Evolutionary conservation across 2,113 vertebrate genomes (phyloP).

Genomic region (Gasterosteus nipponicus): DNA sequence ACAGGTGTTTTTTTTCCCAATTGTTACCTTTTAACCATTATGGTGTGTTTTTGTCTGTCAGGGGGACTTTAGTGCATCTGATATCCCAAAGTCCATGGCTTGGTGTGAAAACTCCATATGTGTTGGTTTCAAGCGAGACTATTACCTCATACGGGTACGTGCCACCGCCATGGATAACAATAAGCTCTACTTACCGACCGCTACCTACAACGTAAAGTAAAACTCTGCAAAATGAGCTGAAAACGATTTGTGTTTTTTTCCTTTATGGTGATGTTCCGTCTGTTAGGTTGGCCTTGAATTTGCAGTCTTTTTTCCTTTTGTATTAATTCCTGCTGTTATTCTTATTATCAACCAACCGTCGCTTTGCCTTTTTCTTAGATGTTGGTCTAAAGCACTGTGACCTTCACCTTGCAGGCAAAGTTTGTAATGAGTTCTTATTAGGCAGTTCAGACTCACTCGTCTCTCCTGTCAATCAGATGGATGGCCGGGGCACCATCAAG

Average conservation of each 20-base stretch:
- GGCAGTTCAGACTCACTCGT: not conserved
- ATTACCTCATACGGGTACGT: conserved; percentile 94
- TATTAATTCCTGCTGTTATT: not conserved
- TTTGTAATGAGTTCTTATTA: conserved; percentile 6
- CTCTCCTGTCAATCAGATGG: conserved; percentile 84
- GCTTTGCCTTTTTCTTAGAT: not conserved
- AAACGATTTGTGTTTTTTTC: not conserved
- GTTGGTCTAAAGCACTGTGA: not conserved
- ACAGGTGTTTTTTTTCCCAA: not conserved
- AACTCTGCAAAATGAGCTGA: not conserved
- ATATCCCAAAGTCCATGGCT: conserved; percentile 98
- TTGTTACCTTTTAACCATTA: not conserved
- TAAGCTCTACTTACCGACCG: not conserved
- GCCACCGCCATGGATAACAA: not conserved
- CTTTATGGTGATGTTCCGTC: not conserved
- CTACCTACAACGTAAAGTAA: not conserved
- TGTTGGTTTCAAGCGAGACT: conserved; percentile 98
- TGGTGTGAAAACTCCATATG: conserved; percentile 99
- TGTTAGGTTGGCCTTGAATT: conserved; percentile 2
- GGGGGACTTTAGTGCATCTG: conserved; percentile 94
- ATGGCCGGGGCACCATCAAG: conserved; percentile 95
- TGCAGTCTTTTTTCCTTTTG: not conserved
- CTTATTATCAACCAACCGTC: too few species aligned
- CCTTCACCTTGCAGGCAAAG: not conserved
- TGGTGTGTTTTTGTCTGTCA: conserved; percentile 60